Base-by-base conservation (phyloP, 2,113 vertebrate genomes). In the Alexandromys fortis region DNA sequence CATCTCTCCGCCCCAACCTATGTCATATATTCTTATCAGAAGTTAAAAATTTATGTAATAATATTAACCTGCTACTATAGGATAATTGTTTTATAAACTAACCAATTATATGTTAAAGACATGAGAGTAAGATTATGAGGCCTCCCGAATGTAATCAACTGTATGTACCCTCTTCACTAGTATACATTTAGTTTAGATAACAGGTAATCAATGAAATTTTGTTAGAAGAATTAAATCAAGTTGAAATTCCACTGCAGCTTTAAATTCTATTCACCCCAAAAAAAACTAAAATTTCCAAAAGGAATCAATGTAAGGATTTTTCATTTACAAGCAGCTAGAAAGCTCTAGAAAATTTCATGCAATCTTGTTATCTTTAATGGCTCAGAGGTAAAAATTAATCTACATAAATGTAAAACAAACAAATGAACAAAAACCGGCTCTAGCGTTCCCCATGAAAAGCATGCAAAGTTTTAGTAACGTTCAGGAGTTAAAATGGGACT, bases 211-310 rank as follows among this genome's bases (percentile, higher is more conserved):
- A 72, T 72, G 12, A 89, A 67, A 67, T 81, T 94, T 45, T 79
- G 61, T 33, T 76, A 79, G 65, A 45, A 38, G 52, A 92, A 91
- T 68, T 77, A 94, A 92, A 88, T 45, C 7, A 82, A 55, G 7
- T 22, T 55, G 28, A 89, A 24, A 81, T 89, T 58, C 5, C 55
- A 19, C 7, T 91, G 11, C 1, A 92, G 55, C 93, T 95, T 77
- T 35, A 86, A 67, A 58, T 78, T 96, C 82, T 92, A 94, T n/a
- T 95, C 63, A 24, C 61, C 61, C 42, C 28, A 81, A 86, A 19
- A 55, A 63, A 83, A 83, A 63, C 22, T 63, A 58, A 82, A 38
- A 92, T 7, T 85, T n/a, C 24, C 35, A 73, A 96, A 75, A 90
- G 8, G 88, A 9, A 63, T 33, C 30, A 96, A 92, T 26, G 85